These are phyloP conservation scores for Nudaria mundana DNA, from an alignment of 2,888 invertebrate species.

Conservation along the genomic window DNA sequence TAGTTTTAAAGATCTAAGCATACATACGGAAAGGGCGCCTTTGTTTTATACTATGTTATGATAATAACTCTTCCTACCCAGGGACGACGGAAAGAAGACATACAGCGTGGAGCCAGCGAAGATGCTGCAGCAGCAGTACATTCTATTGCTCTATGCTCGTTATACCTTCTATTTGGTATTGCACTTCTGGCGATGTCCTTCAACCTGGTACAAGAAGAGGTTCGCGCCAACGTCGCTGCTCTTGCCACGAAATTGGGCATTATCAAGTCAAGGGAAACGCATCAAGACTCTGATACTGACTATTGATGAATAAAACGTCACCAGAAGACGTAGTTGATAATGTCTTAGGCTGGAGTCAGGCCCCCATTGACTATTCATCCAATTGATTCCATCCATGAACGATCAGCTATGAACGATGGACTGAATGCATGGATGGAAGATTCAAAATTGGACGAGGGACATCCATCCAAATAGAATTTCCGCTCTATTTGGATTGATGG, in stretches of 20 bases:
- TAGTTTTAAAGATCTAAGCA: too few relatives aligned
- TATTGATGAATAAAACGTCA: constrained; percentile 22
- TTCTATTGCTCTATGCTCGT: constrained; percentile 91
- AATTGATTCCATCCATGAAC: too few relatives aligned
- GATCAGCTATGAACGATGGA: too few relatives aligned
- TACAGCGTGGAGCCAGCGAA: constrained; percentile 20
- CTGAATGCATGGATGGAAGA: too few relatives aligned
- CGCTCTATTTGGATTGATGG: too few relatives aligned
- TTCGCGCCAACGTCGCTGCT: constrained; percentile 92
- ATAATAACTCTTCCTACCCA: constrained; percentile 12
- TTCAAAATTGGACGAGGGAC: too few relatives aligned
- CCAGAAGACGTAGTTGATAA: too few relatives aligned
- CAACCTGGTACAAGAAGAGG: constrained; percentile 97
- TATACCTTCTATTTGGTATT: constrained; percentile 96
- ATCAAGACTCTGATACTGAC: constrained; percentile 73
- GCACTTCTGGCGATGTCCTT: constrained; percentile 97
- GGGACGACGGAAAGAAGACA: constrained; percentile 42
- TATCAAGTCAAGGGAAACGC: constrained; percentile 84
- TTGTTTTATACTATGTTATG: background rate
- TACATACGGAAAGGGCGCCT: too few relatives aligned
- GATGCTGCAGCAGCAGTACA: constrained; percentile 66
- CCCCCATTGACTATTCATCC: too few relatives aligned
- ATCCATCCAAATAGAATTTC: too few relatives aligned
- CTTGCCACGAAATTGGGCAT: constrained; percentile 93
- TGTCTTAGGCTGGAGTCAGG: too few relatives aligned